Base-by-base conservation (phyloP, 2,888 invertebrate genomes). In the Megastigmus dorsalis region DNA sequence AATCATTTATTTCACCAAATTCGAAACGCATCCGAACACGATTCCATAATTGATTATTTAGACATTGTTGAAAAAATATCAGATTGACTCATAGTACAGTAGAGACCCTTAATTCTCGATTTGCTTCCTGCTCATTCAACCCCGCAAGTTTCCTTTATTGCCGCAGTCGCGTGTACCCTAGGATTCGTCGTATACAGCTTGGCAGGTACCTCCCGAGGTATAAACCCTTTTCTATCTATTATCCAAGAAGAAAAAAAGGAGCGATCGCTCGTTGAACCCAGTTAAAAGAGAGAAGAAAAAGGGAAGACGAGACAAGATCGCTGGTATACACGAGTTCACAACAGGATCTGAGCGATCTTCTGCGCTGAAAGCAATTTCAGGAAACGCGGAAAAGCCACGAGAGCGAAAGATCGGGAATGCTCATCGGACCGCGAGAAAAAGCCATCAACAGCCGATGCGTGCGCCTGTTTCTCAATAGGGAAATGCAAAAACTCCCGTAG, bases 311-410 rank as follows among this genome's bases (percentile, higher is more conserved):
- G n/a, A n/a, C n/a, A n/a, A n/a, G n/a, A n/a, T n/a, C n/a, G n/a
- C n/a, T n/a, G n/a, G n/a, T n/a, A n/a, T 26, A 13, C 45, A n/a
- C 18, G 74, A 75, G 72, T 48, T 65, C 70, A 77, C 79, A 80
- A 82, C 33, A 45, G 26, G 43, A 45, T 38, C 15, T 43, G 30
- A n/a, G n/a, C n/a, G n/a, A 9, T 9, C 15, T 54, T 18, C 55
- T 6, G 23, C n/a, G n/a, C 26, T 43, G 6, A 41, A 65, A 38
- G 38, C 23, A 15, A 10, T 57, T 68, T 68, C 48, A 52, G 43
- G 36, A 70, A 70, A 70, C 26, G 70, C 30, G 54, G 45, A 62
- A 54, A 62, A 45, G 18, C 69, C 52, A 43, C 15, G 67, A 23
- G 20, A n/a, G 60, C 43, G 67, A 23, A 20, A n/a, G 60, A 30